Evolutionary conservation across 2,888 invertebrate species (phyloP).

Genomic region (Pyrrhia umbra): DNA sequence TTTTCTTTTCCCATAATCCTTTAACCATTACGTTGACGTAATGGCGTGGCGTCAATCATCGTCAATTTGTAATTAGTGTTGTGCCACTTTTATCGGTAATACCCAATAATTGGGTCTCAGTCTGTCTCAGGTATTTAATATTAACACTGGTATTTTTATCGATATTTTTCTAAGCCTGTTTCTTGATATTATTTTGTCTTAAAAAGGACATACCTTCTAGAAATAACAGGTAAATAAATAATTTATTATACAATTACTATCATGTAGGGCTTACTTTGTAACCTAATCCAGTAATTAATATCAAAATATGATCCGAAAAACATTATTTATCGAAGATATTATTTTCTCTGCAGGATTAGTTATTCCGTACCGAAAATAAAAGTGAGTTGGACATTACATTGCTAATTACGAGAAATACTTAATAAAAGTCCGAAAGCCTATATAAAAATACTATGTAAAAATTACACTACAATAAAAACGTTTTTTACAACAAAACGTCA

Average conservation of each 20-base stretch:
- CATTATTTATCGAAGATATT: background rate
- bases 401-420: too few species aligned
- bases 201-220: background rate
- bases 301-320: background rate
- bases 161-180: constrained; percentile 1
- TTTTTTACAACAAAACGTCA: constrained; percentile 31
- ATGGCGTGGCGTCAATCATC: constrained; percentile 38
- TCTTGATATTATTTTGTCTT: background rate
- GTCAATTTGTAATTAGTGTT: constrained; percentile 27
- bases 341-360: background rate
- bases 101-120: constrained; percentile 12
- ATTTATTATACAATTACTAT: constrained; percentile 1
- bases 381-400: too few species aligned
- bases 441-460: constrained; percentile 28
- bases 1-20: constrained; percentile 41
- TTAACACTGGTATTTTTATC: background rate
- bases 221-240: background rate
- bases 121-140: constrained; percentile 20
- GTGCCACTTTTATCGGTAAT: constrained; percentile 33
- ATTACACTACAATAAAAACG: constrained; percentile 33
- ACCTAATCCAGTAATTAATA: background rate
- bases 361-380: background rate
- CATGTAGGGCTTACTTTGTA: background rate
- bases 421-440: too few species aligned
- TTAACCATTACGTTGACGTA: constrained; percentile 30